A percentile compares a stretch with the other conserved stretches of the same genome.
phyloP scores from a whole-genome alignment of 2,113 vertebrate genomes.

The Atrichornis clamosus region DNA sequence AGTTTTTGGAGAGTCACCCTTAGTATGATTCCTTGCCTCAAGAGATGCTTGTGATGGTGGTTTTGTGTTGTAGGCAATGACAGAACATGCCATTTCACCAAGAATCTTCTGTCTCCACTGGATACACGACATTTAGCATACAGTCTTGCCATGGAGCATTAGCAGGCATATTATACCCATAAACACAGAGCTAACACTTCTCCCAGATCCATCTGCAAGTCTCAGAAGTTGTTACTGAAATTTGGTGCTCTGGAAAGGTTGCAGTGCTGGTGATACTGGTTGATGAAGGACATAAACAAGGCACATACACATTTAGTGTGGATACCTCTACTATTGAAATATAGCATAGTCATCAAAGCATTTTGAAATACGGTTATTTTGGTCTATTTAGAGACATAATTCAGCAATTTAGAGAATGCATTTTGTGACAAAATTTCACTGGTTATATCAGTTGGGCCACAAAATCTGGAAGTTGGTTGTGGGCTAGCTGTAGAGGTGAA shows the following conservation, averaged over 20 bases:
- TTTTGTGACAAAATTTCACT: not conserved
- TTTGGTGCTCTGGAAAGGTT: not conserved
- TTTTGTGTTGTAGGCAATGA: not conserved
- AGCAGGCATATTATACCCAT: not conserved
- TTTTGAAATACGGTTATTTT: not conserved
- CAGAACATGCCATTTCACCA: not conserved
- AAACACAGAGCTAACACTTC: not conserved
- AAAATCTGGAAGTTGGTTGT: not conserved
- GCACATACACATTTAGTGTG: not conserved
- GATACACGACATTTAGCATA: accelerated
- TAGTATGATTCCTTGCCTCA: not conserved
- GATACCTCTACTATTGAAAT: not conserved
- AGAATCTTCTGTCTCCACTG: not conserved
- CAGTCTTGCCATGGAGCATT: not conserved
- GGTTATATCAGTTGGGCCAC: not conserved
- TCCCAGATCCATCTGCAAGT: not conserved
- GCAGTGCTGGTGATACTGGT: not conserved
- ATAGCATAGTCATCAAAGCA: not conserved
- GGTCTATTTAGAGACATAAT: not conserved
- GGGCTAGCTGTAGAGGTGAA: not conserved
- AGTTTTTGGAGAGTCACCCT: not conserved
- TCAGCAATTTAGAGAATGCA: not conserved
- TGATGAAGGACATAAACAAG: not conserved
- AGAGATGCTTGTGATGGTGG: not conserved
- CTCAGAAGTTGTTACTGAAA: not conserved